phyloP scores from a whole-genome alignment of 2,113 vertebrate genomes.

The Neodon shergylaensis region DNA sequence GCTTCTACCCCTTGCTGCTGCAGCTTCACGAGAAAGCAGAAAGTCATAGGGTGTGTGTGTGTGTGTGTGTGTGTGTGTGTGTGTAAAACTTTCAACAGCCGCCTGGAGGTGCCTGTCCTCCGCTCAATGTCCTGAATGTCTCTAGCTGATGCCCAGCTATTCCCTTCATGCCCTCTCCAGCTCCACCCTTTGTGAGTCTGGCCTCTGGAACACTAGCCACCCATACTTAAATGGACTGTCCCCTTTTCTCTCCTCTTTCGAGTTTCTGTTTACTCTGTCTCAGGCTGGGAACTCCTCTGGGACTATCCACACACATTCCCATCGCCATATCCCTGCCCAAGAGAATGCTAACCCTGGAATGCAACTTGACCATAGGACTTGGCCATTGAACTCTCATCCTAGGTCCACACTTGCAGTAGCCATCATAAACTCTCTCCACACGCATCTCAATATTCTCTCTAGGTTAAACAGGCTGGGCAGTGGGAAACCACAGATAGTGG shows the following conservation, averaged over 20 bases:
- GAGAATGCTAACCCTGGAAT: neutral
- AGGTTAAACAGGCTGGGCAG: neutral
- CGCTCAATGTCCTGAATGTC: neutral
- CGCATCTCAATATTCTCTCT: neutral
- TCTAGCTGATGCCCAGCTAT: neutral
- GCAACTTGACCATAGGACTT: neutral
- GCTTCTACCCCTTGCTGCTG: neutral
- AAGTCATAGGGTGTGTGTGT: neutral
- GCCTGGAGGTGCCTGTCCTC: neutral
- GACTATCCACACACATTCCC: neutral
- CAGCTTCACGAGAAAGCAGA: neutral
- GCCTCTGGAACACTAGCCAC: neutral
- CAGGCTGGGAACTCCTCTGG: neutral
- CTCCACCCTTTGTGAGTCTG: neutral
- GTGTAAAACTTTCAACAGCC: neutral
- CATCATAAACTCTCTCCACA: neutral
- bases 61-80: too few species aligned
- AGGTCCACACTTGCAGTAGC: neutral
- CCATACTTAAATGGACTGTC: neutral
- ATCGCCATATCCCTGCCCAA: accelerated
- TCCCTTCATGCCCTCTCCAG: neutral
- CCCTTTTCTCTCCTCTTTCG: neutral
- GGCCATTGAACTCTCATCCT: neutral
- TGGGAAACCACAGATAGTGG: neutral
- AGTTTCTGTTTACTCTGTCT: neutral